phyloP scores from a whole-genome alignment of 2,888 invertebrate species.

The Pecten maximus region DNA sequence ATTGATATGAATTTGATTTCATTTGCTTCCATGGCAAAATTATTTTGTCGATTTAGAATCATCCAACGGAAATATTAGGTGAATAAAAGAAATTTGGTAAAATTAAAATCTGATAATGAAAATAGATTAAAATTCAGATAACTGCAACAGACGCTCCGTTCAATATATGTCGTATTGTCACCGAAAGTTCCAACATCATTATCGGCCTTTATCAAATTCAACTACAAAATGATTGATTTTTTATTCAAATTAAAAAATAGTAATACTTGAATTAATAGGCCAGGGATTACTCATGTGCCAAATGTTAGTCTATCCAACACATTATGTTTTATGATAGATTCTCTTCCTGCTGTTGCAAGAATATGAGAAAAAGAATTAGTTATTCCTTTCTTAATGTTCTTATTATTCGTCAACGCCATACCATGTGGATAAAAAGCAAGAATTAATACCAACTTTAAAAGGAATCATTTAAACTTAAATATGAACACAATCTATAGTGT shows the following conservation, averaged over 20 bases:
- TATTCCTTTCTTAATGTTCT: too few species aligned
- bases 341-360: not conserved
- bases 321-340: not conserved
- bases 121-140: slow-evolving; percentile 20
- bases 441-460: too few species aligned
- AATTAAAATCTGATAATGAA: slow-evolving; percentile 29
- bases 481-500: too few species aligned
- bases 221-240: not conserved
- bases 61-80: not conserved
- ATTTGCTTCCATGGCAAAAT: slow-evolving; percentile 5
- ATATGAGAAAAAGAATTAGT: too few species aligned
- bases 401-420: too few species aligned
- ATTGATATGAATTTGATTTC: slow-evolving; percentile 24
- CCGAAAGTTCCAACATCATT: not conserved
- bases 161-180: not conserved
- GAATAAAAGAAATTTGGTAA: slow-evolving; percentile 1
- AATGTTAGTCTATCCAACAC: not conserved
- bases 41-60: slow-evolving; percentile 11
- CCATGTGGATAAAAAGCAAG: too few species aligned
- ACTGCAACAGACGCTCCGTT: slow-evolving; percentile 4
- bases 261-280: not conserved
- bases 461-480: too few species aligned
- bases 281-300: not conserved
- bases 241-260: not conserved
- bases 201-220: not conserved